phyloP scores from a whole-genome alignment of 1,140 invertebrate genomes.

The Plodia interpunctella region DNA sequence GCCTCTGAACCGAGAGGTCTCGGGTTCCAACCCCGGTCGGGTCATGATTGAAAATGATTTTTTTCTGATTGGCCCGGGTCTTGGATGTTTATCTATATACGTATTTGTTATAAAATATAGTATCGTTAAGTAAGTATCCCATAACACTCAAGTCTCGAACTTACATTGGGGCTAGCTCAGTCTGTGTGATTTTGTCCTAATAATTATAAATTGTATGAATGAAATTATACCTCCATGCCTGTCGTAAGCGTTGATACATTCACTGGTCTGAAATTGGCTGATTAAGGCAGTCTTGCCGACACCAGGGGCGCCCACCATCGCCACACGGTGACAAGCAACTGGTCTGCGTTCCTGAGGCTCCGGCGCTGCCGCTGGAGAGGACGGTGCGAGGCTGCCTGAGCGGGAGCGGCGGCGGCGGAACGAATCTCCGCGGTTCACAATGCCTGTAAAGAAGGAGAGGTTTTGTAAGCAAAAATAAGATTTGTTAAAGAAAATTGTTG shows the following conservation, averaged over 20 bases:
- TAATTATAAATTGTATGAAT: neutral
- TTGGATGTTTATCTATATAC: too few relatives aligned
- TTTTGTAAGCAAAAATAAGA: too few relatives aligned
- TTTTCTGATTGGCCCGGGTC: too few relatives aligned
- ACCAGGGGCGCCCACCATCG: conserved; percentile 89
- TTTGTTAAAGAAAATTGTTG: too few relatives aligned
- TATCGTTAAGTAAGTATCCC: too few relatives aligned
- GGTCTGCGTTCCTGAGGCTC: conserved; percentile 57
- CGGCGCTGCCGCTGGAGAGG: conserved; percentile 60
- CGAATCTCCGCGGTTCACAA: conserved; percentile 93
- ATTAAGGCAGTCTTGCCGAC: conserved; percentile 94
- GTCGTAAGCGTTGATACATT: conserved; percentile 95
- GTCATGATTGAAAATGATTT: too few relatives aligned
- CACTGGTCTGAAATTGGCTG: conserved; percentile 95
- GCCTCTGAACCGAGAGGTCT: too few relatives aligned
- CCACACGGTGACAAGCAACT: conserved; percentile 84
- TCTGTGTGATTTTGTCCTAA: too few relatives aligned
- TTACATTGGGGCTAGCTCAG: too few relatives aligned
- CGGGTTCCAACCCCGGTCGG: too few relatives aligned
- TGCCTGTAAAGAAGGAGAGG: conserved; percentile 79
- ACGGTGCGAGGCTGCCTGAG: conserved; percentile 85
- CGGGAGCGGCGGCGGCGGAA: conserved; percentile 87
- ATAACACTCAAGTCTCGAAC: too few relatives aligned
- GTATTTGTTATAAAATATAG: too few relatives aligned
- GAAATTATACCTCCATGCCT: conserved; percentile 81